Conservation (phyloP, 1,140 invertebrate species). For the Leucophenga varia region DNA sequence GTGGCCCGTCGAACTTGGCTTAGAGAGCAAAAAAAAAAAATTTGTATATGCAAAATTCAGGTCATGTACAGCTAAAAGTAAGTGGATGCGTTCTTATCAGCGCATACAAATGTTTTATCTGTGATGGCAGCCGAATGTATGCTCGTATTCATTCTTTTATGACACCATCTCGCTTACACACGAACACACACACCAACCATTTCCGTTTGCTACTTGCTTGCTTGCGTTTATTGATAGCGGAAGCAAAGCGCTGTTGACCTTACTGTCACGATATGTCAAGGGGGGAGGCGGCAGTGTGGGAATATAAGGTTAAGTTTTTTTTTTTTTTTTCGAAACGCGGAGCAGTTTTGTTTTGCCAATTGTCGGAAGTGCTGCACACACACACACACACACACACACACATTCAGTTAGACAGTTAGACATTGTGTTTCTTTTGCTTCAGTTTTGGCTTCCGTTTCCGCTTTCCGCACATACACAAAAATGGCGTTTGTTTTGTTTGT, state of each 20-base stretch:
- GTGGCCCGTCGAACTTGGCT: too few species aligned
- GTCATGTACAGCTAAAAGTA: slow-evolving; percentile 51
- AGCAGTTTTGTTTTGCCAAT: slow-evolving; percentile 49
- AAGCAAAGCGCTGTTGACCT: too few species aligned
- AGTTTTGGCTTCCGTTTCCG: slow-evolving; percentile 48
- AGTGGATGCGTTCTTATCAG: slow-evolving; percentile 52
- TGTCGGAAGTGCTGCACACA: slow-evolving; percentile 39
- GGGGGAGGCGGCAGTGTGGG: too few species aligned
- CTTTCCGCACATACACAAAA: slow-evolving; percentile 4
- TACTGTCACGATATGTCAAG: too few species aligned
- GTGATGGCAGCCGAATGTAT: not conserved
- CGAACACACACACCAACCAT: too few species aligned
- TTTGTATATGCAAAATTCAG: slow-evolving; percentile 32
- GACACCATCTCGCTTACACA: too few species aligned
- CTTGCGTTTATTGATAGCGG: too few species aligned
- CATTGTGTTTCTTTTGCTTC: slow-evolving; percentile 52
- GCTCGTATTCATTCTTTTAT: too few species aligned
- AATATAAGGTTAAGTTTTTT: too few species aligned
- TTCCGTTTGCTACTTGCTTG: too few species aligned
- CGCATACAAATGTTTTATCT: slow-evolving; percentile 53
- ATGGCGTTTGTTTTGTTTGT: too few species aligned
- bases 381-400: slow-evolving; percentile 15
- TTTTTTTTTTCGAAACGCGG: not conserved
- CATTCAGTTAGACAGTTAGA: slow-evolving; percentile 36
- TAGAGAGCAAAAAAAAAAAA: too few species aligned